phyloP scores from a whole-genome alignment of 2,113 vertebrate genomes.

The Ornithorhynchus anatinus region DNA sequence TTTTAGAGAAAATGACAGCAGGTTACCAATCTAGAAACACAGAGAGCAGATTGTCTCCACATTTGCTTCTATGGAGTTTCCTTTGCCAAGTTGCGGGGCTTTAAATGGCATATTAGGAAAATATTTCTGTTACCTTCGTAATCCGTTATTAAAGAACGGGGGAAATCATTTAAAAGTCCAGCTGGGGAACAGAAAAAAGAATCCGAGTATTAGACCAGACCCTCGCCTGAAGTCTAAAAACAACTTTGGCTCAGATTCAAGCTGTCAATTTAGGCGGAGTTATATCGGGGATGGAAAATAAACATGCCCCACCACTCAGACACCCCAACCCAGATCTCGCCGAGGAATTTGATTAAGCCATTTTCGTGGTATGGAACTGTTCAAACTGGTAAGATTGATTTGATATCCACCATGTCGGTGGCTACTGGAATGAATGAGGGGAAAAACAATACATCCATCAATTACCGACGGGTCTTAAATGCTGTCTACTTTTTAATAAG shows the following conservation, averaged over 20 bases:
- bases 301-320: neutral
- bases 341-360: constrained; percentile 17
- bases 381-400: neutral
- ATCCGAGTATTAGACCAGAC: neutral
- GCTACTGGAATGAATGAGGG: neutral
- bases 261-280: constrained; percentile 37
- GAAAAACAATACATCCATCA: neutral
- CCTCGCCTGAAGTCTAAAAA: neutral
- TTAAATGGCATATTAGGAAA: neutral
- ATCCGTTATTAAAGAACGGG: neutral
- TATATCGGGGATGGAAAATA: constrained; percentile 29
- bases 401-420: neutral
- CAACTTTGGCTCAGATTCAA: neutral
- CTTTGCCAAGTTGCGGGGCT: neutral
- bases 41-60: rapidly evolving
- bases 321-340: neutral
- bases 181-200: constrained; percentile 23
- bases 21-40: neutral
- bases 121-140: neutral
- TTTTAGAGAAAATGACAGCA: rapidly evolving
- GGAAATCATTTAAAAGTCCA: neutral
- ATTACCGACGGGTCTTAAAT: constrained; percentile 25
- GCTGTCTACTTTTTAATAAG: constrained; percentile 16
- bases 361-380: neutral
- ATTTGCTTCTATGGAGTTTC: rapidly evolving